A percentile compares a stretch with the other conserved stretches of the same genome.
phyloP scores from a whole-genome alignment of 2,888 invertebrate species.

The Tachina grossa region DNA sequence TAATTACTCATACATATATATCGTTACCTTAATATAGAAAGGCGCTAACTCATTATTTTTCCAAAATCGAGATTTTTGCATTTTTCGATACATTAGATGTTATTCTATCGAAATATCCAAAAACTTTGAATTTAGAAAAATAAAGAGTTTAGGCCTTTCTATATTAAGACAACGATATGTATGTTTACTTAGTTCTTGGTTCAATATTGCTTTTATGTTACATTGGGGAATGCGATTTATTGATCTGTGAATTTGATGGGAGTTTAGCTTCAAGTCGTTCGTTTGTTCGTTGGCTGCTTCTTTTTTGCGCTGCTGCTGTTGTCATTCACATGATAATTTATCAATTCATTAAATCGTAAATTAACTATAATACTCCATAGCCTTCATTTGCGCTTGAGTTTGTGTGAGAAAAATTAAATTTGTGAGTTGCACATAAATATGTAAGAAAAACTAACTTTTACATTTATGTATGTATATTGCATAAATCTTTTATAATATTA shows the following conservation, averaged over 20 bases:
- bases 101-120: too few species aligned
- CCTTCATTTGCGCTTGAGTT: constrained; percentile 30
- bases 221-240: constrained; percentile 64
- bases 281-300: constrained; percentile 1
- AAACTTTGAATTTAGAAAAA: too few species aligned
- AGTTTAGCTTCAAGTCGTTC: constrained; percentile 41
- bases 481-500: too few species aligned
- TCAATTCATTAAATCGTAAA: constrained; percentile 60
- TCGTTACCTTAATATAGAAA: too few species aligned
- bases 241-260: constrained; percentile 52
- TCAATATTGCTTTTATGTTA: constrained; percentile 59
- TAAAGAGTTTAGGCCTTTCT: too few species aligned
- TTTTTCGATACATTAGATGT: too few species aligned
- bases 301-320: neutral
- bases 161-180: too few species aligned
- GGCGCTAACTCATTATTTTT: too few species aligned
- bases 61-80: too few species aligned
- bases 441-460: neutral
- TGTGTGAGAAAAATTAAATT: neutral
- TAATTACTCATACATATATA: neutral
- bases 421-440: neutral
- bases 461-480: neutral
- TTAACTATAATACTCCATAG: neutral
- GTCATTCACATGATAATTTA: constrained; percentile 45
- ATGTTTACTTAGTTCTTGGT: constrained; percentile 26